Conservation (phyloP, 2,797 vertebrate genomes). For the Schizopygopsis malacanthus region DNA sequence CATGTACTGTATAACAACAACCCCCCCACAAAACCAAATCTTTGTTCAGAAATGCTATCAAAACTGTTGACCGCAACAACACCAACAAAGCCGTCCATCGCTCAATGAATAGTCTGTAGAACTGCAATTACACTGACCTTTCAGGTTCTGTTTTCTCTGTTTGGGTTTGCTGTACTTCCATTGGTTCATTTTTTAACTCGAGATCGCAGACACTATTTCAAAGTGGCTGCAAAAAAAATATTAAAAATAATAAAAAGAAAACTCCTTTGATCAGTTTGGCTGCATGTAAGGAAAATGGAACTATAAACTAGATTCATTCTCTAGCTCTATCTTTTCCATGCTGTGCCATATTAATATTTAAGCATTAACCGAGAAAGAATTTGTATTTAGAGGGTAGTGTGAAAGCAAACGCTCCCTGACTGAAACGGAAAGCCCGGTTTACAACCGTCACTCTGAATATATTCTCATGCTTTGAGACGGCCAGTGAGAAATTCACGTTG, state of each 20-base stretch:
- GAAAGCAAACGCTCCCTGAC: constrained; percentile 5
- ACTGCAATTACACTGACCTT: constrained; percentile 55
- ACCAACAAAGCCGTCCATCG: constrained; percentile 30
- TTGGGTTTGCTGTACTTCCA: constrained; percentile 18
- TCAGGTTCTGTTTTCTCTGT: constrained; percentile 38
- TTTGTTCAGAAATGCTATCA: constrained; percentile 36
- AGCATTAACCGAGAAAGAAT: constrained; percentile 50
- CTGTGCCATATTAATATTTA: constrained; percentile 61
- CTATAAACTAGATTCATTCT: constrained; percentile 54
- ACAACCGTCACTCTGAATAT: not conserved
- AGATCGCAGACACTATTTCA: constrained; percentile 44
- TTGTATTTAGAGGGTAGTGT: constrained; percentile 47
- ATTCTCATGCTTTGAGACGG: constrained; percentile 8
- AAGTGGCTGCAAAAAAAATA: constrained; percentile 35
- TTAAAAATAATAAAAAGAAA: not conserved
- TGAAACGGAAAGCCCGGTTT: constrained; percentile 33
- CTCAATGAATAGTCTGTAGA: constrained; percentile 49
- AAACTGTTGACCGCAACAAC: constrained; percentile 26
- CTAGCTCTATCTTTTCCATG: constrained; percentile 28
- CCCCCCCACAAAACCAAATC: constrained; percentile 7
- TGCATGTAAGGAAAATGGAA: constrained; percentile 40
- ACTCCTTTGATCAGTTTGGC: constrained; percentile 58
- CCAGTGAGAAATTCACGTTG: not conserved
- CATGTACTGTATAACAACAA: not conserved
- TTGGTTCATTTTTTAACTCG: constrained; percentile 13